Base-by-base conservation (phyloP, 2,888 invertebrate genomes). In the Cenopis cana region DNA sequence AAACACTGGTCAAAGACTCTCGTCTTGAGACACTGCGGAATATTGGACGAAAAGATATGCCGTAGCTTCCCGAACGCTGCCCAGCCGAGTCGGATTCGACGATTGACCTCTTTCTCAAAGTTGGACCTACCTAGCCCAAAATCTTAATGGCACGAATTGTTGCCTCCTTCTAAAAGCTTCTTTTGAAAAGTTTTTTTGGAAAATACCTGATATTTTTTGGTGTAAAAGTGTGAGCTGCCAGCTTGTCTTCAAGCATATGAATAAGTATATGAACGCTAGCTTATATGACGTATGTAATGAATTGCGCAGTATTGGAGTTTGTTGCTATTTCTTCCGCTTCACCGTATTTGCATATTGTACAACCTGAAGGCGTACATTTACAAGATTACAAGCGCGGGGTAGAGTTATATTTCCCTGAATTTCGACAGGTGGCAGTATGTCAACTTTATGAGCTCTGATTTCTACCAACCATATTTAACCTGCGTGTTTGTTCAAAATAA, bases 331-430 rank as follows among this genome's bases (percentile, higher is more conserved):
- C 83, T 87, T 86, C 85, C 85, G 84, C 82, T 83, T 81, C 79
- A 82, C 78, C 76, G 77, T 87, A 86, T 89, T 89, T 89, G 86
- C 88, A 89, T 88, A 87, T 84, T 84, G 85, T 79, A 83, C 82
- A 83, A 83, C 81, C 84, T 77, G 85, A 85, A 88, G 87, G 82
- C 84, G 77, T 88, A 89, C 82, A 86, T 89, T 88, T 87, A 80
- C 82, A 82, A 85, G 84, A 89, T 88, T 86, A 90, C 88, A 88
- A 88, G 88, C 86, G 85, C 83, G 82, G 81, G 79, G 84, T 77
- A 81, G 85, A 86, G 86, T 86, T 85, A 85, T 89, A 85, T 87
- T 87, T 87, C 84, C 84, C 78, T 79, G 80, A 74, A 79, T 81
- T 83, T 77, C 75, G 81, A 80, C 79, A 75, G 69, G 75, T 73